Evolutionary conservation across 2,113 vertebrate genomes (phyloP), one percentile per base, ranked within the genome.

Genomic region (Oophaga pumilio): DNA sequence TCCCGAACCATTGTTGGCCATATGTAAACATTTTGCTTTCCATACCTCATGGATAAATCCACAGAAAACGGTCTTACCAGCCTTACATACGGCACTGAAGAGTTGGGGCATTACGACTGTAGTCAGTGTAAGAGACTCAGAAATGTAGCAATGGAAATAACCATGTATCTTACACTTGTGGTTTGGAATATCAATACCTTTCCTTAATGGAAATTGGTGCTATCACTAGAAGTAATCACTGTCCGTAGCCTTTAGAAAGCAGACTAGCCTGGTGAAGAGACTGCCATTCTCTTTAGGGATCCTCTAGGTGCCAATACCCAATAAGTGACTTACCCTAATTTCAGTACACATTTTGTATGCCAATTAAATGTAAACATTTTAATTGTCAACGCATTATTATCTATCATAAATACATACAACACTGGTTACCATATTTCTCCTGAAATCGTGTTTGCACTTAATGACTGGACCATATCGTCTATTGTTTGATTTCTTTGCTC

Each of bases 341-440:
- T 76, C 14, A 50, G 24, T 52, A 60, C 8, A 76, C 52, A 33
- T 57, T 76, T 59, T 76, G 14, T 60, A 77, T 76, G 71, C 59
- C 57, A 76, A 85, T 85, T 76, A 85, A 85, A 85, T 4, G 50
- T 43, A 13, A 76, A 49, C 0, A 17, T 73, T 84, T 57, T 49
- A 28, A 68, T 68, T 82, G 28, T 33, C 43, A 60, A 22, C 33
- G 78, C 18, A 50, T n/a, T 68, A 22, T n/a, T 52, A 9, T 43
- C 43, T 24, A 50, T 64, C 6, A 50, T 82, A 81, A 62, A 33
- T 81, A 57, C 76, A 78, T 78, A 78, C 52, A 79, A n/a, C 8
- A 18, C 18, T 74, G 33, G n/a, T 57, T 57, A 79, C 76, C 76
- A 57, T 8, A 57, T 28, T 24, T 26, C 57, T 79, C n/a, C 53